Base-by-base conservation (phyloP, 2,113 vertebrate genomes). In the Tympanuchus pallidicinctus region DNA sequence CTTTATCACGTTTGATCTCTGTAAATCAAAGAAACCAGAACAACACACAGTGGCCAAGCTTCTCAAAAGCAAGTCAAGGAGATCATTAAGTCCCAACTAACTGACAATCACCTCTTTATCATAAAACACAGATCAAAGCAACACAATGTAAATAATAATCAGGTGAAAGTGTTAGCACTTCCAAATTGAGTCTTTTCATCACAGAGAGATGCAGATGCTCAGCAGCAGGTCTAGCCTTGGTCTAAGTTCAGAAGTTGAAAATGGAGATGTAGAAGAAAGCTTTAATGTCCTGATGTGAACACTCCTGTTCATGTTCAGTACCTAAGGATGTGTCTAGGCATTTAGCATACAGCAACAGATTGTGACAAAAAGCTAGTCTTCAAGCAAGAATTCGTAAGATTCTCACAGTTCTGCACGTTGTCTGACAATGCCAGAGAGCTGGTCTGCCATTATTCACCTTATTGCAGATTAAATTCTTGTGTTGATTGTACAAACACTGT, bases 11-110 rank as follows among this genome's bases (percentile, higher is more conserved):
- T 81, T 81, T 94, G 72, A 95, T 82, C 47, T 95, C 19, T 43
- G 25, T 56, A 95, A 94, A 92, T 92, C 86, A 95, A 94, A 93
- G 73, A 88, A 50, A 86, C 21, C 7, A 0, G 38, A 74, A 67
- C 63, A 89, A 83, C 42, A 77, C 36, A n/a, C 19, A 47, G 56
- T 57, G 70, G 61, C 17, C 52, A 86, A 64, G 52, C 43, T 81
- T 66, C 69, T 91, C 64, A 88, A 90, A 88, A 30, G 7, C 45
- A 88, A 83, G 42, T 61, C 56, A 78, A 88, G 70, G 32, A 92
- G 50, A 30, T 93, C 52, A 60, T 63, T 87, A 91, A 57, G 34
- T 65, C 12, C 34, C 32, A 78, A 20, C 6, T 88, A 93, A 74
- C 15, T 69, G 13, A 16, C 21, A 88, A 86, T 85, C 5, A 64